Conservation (phyloP, 2,113 vertebrate genomes). For the Paracanthobrama guichenoti region DNA sequence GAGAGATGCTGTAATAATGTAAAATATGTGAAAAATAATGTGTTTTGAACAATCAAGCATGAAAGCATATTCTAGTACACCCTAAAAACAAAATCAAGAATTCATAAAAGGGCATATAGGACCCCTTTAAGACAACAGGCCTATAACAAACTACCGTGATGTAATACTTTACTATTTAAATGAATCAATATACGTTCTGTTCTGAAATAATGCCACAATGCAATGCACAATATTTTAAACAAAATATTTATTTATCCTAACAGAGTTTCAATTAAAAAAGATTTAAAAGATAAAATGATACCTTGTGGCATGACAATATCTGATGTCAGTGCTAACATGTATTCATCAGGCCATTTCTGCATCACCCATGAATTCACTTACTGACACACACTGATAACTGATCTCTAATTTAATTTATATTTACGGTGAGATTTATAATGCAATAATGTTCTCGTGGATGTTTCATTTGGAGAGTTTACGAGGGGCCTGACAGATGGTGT, state of each 20-base stretch:
- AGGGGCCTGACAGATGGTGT: conserved; percentile 57
- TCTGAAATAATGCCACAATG: not conserved
- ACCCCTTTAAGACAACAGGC: too few relatives aligned
- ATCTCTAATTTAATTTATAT: conserved; percentile 54
- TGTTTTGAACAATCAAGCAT: too few relatives aligned
- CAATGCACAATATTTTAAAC: not conserved
- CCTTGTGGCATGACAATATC: not conserved
- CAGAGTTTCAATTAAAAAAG: not conserved
- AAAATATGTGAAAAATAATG: too few relatives aligned
- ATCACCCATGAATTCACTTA: conserved; percentile 29
- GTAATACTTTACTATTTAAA: too few relatives aligned
- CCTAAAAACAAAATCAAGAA: too few relatives aligned
- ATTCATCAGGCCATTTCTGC: conserved; percentile 33
- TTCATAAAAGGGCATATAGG: too few relatives aligned
- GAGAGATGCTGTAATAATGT: too few relatives aligned
- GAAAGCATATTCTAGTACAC: too few relatives aligned
- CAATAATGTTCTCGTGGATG: conserved; percentile 53
- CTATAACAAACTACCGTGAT: too few relatives aligned
- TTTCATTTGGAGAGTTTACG: conserved; percentile 57
- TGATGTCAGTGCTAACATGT: conserved; percentile 23
- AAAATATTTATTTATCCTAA: not conserved
- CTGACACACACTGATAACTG: conserved; percentile 46
- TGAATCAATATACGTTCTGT: too few relatives aligned
- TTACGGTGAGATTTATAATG: conserved; percentile 54
- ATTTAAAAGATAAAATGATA: not conserved